Evolutionary conservation across 2,888 invertebrate species (phyloP).

Genomic region (Magallana nippona): DNA sequence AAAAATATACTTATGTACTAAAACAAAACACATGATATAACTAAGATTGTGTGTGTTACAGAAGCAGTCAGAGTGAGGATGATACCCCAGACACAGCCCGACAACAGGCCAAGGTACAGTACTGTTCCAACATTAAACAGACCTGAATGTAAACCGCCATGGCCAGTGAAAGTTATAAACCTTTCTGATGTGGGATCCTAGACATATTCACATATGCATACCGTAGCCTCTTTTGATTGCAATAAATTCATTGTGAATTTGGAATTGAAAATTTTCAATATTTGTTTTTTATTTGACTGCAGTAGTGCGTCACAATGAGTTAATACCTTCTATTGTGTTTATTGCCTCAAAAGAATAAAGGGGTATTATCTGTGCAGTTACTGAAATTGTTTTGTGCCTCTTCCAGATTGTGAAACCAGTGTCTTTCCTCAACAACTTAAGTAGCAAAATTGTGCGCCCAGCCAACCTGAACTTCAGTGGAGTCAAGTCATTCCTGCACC

Average conservation of each 20-base stretch:
- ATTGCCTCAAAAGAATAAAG: no score
- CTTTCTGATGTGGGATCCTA: no score
- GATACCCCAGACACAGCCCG: slow-evolving; percentile 17
- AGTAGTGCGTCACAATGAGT: no score
- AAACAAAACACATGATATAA: not conserved
- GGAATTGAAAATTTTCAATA: no score
- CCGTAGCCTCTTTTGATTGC: not conserved
- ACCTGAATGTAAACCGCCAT: no score
- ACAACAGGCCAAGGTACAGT: not conserved
- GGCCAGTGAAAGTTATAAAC: no score
- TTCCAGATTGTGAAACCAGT: slow-evolving; percentile 56
- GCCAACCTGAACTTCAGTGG: slow-evolving; percentile 53
- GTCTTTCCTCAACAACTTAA: slow-evolving; percentile 62
- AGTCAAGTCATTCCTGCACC: slow-evolving; percentile 65
- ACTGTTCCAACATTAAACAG: not conserved
- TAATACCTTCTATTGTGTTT: no score
- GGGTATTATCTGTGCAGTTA: no score
- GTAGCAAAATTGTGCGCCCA: slow-evolving; percentile 49
- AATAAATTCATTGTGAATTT: no score
- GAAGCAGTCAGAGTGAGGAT: slow-evolving; percentile 24
- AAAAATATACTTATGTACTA: no score
- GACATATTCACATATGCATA: not conserved
- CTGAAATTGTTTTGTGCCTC: not conserved
- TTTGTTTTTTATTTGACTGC: no score
- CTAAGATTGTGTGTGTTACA: not conserved